Evolutionary conservation across 1,140 invertebrate species (phyloP), one percentile per base, ranked within the genome.

Genomic region (Anastrepha ludens): DNA sequence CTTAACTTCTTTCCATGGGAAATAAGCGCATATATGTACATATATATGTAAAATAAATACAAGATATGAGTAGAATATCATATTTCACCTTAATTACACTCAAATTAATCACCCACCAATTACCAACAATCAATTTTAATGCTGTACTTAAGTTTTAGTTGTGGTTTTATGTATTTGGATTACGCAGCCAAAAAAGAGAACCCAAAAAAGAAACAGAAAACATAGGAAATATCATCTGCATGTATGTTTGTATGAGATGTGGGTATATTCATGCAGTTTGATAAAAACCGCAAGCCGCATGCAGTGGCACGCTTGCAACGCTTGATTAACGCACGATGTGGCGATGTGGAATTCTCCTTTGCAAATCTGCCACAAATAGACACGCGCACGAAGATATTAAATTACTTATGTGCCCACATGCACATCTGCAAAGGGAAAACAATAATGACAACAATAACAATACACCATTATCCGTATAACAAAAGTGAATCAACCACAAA

Each of bases 311-410:
- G 88, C 88, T 87, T 88, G 65, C 74, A 64, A 81, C 74, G 88
- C 59, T 87, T 88, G 78, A 64, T 87, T 85, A 41, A 85, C 44
- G 11, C 70, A 55, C 39, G 60, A 39, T 41, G 6, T 65, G n/a
- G 60, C 60, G 55, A 60, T 87, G 55, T 87, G 20, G 85, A 15
- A 85, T 67, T 41, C 78, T 17, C 87, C 50, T 78, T 60, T n/a
- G 70, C 70, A 87, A 88, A 88, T 87, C 67, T 88, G 88, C 86
- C 87, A 85, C 86, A 87, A 88, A 88, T 86, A 88, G 86, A 87
- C 86, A 88, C 86, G 86, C 85, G 86, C 58, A 59, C 29, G 85
- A 59, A 62, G 55, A 81, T 81, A 81, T 81, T 81, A 81, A 81
- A 81, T 81, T 81, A 81, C 74, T 29, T 81, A 67, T 6, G n/a